Evolutionary conservation across 2,113 vertebrate species (phyloP), one percentile per base, ranked within the genome.

Genomic region (Mormyrus lacerda): DNA sequence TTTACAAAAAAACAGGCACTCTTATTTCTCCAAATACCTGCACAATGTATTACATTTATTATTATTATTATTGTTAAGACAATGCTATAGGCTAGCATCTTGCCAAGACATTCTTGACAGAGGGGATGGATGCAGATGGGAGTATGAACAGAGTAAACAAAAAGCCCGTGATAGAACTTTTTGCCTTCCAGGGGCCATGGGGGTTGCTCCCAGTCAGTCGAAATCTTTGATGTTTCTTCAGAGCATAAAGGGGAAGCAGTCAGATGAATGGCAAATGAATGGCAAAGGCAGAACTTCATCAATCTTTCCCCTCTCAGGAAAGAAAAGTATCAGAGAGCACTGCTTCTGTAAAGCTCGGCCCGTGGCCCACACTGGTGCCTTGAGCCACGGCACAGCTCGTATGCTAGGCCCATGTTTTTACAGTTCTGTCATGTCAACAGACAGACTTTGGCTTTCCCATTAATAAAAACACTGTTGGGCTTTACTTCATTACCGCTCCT

Each of bases 401-500:
- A 4, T 2, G 1, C 73, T 31, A 31, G 10, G 5, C 15, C 31
- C 73, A 1, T 45, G 87, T 45, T 88, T 45, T 47, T 39, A 61
- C 86, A 39, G 88, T 48, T 88, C 58, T 47, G 45, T 47, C 61
- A 88, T 51, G 44, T 88, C 88, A 51, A 88, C 88, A 50, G 61
- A 44, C 15, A 15, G 53, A 35, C 27, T 88, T 48, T 4, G 51
- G 55, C 76, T 42, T 89, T 50, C 88, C 48, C 73, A 55, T 61
- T 87, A 39, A 55, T 87, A 87, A 44, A 87, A 79, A 79, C 73
- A 79, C 35, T 19, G 31, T 19, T 79, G 35, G 39, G 73, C 73
- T 39, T 39, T 6, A 31, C 69, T 35, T 76, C 69, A 76, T 39
- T 39, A 19, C 69, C 31, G 35, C 69, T 79, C 13, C 6, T 19